These are phyloP conservation scores for Cordilura impudica DNA, from an alignment of 2,888 invertebrate species.

Conservation along the genomic window DNA sequence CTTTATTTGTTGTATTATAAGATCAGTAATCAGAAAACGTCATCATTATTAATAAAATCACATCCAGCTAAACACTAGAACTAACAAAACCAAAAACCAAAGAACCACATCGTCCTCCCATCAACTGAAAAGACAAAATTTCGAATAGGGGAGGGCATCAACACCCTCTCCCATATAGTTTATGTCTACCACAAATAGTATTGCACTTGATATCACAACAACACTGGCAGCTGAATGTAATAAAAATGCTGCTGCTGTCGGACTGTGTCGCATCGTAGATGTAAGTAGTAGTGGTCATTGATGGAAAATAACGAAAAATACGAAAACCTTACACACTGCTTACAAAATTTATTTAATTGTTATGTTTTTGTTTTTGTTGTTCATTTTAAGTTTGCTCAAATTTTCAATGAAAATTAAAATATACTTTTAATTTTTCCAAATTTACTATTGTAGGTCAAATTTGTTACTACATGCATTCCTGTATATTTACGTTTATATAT, in stretches of 20 bases:
- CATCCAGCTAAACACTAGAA: constrained; percentile 50
- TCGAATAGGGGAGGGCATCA: constrained; percentile 40
- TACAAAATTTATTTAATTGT: constrained; percentile 46
- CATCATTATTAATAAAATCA: constrained; percentile 41
- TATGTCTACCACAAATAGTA: constrained; percentile 70
- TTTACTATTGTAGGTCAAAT: constrained; percentile 30
- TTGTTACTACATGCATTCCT: too few species aligned
- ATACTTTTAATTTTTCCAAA: constrained; percentile 34
- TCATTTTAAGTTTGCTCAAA: constrained; percentile 48
- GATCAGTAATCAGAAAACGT: constrained; percentile 20
- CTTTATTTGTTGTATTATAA: constrained; percentile 53
- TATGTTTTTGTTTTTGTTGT: constrained; percentile 37
- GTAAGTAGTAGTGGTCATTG: constrained; percentile 72
- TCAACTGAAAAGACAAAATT: constrained; percentile 47
- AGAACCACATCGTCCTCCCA: constrained; percentile 38
- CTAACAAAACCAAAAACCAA: constrained; percentile 45
- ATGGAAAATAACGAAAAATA: constrained; percentile 22
- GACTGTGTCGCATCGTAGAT: constrained; percentile 75
- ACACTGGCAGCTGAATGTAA: constrained; percentile 69
- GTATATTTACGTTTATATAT: too few species aligned
- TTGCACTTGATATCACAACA: constrained; percentile 73
- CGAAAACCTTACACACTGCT: constrained; percentile 50
- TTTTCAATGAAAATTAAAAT: constrained; percentile 2
- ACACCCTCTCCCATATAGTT: constrained; percentile 62
- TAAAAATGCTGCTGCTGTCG: constrained; percentile 71